These are phyloP conservation scores for Patella caerulea DNA, from an alignment of 2,888 invertebrate genomes.

Conservation along the genomic window DNA sequence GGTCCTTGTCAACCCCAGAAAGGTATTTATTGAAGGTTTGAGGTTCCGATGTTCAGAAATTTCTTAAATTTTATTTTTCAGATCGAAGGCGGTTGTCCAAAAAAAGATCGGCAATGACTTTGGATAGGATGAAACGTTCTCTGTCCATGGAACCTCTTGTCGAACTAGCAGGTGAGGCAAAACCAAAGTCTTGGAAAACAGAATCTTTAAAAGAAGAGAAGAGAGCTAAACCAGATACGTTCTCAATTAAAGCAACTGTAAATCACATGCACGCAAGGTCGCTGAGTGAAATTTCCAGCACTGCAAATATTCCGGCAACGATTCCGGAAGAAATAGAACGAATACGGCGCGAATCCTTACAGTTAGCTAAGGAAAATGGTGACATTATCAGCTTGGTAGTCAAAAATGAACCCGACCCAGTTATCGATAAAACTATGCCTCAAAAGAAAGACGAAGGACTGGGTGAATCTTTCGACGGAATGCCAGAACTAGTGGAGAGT, in stretches of 20 bases:
- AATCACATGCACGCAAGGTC: conserved; percentile 14
- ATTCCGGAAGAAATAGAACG: conserved; percentile 53
- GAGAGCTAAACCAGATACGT: no score
- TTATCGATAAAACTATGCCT: conserved; percentile 9
- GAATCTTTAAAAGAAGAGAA: conserved; percentile 13
- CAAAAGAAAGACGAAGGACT: conserved; percentile 42
- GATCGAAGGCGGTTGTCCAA: conserved; percentile 55
- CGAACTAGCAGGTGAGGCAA: conserved; percentile 14
- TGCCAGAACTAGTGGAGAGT: conserved; percentile 42
- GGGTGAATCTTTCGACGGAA: conserved; percentile 48
- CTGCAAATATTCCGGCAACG: conserved; percentile 50
- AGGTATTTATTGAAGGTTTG: not conserved
- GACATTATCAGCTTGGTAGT: not conserved
- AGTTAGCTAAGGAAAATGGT: conserved; percentile 13
- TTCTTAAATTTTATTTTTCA: conserved; percentile 37
- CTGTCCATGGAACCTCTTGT: conserved; percentile 51
- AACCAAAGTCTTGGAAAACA: not conserved
- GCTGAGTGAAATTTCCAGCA: conserved; percentile 35
- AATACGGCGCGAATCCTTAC: conserved; percentile 40
- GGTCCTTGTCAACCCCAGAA: no score
- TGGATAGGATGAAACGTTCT: conserved; percentile 57
- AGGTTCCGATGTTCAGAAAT: not conserved
- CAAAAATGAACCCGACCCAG: conserved; percentile 13
- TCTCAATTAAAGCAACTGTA: not conserved
- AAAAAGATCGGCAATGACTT: conserved; percentile 45